Conservation (phyloP, 92 coral and sea anemone species). For the Pocillopora grandis region DNA sequence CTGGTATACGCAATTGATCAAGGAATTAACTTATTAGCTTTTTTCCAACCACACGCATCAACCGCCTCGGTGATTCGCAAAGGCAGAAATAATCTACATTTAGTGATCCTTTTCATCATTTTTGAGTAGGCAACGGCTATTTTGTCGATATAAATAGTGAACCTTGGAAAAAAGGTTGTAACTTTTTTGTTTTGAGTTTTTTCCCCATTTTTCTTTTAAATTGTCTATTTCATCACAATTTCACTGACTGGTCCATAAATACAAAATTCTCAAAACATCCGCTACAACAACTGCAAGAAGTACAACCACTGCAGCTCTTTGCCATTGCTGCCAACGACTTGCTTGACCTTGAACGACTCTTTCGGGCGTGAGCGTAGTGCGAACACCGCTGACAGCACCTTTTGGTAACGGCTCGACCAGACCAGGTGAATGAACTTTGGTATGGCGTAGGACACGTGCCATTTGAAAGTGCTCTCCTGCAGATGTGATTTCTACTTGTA, state of each 20-base stretch:
- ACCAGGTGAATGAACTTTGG: slow-evolving; percentile 83
- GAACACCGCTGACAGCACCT: slow-evolving; percentile 93
- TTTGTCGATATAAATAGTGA: too few species aligned
- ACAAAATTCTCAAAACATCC: slow-evolving; percentile 64
- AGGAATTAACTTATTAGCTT: too few species aligned
- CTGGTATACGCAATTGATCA: too few species aligned
- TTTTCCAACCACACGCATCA: too few species aligned
- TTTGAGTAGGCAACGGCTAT: too few species aligned
- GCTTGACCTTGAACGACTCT: slow-evolving; percentile 11
- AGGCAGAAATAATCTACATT: too few species aligned
- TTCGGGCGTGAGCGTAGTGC: slow-evolving; percentile 27
- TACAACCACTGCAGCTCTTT: slow-evolving; percentile 67
- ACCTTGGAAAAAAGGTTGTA: too few species aligned
- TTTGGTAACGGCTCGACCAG: slow-evolving; percentile 88
- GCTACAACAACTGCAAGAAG: slow-evolving; percentile 73
- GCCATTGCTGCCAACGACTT: slow-evolving; percentile 51
- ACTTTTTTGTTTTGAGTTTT: too few species aligned
- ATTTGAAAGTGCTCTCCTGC: slow-evolving; percentile 91
- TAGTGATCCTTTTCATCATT: too few species aligned
- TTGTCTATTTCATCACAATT: neutral
- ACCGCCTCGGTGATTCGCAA: too few species aligned
- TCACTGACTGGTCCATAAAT: slow-evolving; percentile 59
- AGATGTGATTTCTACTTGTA: slow-evolving; percentile 76
- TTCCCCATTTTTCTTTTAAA: neutral
- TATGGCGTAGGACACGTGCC: slow-evolving; percentile 70